These are phyloP conservation scores for Dipodomys spectabilis DNA, from an alignment of 2,113 vertebrate species.

Conservation along the genomic window DNA sequence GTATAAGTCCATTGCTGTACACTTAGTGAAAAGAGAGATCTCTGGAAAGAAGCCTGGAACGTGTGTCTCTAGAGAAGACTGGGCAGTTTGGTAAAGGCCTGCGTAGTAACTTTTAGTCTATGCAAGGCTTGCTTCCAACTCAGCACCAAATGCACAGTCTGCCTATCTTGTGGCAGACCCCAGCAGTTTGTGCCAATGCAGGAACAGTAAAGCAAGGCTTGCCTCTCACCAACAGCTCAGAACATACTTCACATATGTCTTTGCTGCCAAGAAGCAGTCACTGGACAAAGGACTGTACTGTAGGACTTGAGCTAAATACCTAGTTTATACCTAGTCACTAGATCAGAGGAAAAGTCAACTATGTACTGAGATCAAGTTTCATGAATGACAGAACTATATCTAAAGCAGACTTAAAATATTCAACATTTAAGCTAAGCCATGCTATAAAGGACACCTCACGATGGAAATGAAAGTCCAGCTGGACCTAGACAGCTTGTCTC, in stretches of 20 bases:
- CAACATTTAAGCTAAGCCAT: conserved; percentile 68
- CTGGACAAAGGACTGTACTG: conserved; percentile 37
- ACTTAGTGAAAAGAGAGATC: conserved; percentile 40
- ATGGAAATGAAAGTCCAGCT: not conserved
- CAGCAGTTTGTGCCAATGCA: conserved; percentile 44
- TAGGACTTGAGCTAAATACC: conserved; percentile 70
- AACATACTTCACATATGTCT: conserved; percentile 41
- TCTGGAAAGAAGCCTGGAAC: not conserved
- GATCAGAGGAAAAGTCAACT: conserved; percentile 24
- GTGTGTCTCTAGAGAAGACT: conserved; percentile 17
- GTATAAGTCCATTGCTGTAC: conserved; percentile 52
- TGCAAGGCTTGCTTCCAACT: conserved; percentile 16
- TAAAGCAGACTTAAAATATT: conserved; percentile 67
- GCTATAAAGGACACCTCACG: not conserved
- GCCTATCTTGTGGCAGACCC: not conserved
- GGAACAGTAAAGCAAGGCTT: not conserved
- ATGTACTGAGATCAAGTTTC: conserved; percentile 46
- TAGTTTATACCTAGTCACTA: conserved; percentile 66
- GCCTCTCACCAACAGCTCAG: conserved; percentile 11
- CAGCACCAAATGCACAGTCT: conserved; percentile 12
- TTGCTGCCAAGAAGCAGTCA: conserved; percentile 48
- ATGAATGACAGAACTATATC: conserved; percentile 50
- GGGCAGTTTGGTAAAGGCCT: conserved; percentile 56
- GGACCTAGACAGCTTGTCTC: not conserved
- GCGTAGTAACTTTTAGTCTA: conserved; percentile 47